Percentiles rank a stretch among this genome's conserved stretches.
These are phyloP conservation scores for Araneus ventricosus DNA, from an alignment of 1,140 invertebrate genomes.

Conservation along the genomic window DNA sequence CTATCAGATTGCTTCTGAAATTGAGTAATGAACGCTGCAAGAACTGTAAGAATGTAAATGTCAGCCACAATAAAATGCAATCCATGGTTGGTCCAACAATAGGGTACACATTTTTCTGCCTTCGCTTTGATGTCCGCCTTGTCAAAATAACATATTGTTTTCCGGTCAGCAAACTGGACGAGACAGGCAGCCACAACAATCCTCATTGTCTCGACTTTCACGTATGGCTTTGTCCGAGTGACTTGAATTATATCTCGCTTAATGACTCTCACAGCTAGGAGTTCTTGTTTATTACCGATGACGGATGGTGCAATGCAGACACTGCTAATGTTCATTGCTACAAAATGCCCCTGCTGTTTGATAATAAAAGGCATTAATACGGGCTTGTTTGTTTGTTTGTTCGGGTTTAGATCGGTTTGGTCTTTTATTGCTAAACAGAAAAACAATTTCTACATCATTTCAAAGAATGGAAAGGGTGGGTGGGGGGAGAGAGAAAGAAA, in stretches of 20 bases:
- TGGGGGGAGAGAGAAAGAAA: too few species aligned
- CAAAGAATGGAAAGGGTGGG: too few species aligned
- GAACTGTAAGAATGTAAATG: slow-evolving; percentile 6
- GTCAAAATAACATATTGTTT: slow-evolving; percentile 35
- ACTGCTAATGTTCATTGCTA: not conserved
- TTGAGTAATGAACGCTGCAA: not conserved
- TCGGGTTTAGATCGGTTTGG: not conserved
- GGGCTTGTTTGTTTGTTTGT: not conserved
- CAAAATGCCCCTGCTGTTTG: not conserved
- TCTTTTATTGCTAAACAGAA: too few species aligned
- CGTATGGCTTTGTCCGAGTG: slow-evolving; percentile 5
- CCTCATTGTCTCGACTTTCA: slow-evolving; percentile 32
- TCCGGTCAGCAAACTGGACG: slow-evolving; percentile 31
- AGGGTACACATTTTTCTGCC: not conserved
- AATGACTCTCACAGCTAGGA: not conserved
- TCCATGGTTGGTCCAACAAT: slow-evolving; percentile 8
- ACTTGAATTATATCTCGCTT: slow-evolving; percentile 14
- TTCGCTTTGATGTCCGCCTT: not conserved
- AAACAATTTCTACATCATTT: too few species aligned
- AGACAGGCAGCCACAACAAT: slow-evolving; percentile 3
- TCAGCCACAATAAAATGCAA: not conserved
- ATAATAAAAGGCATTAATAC: not conserved
- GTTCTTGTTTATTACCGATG: slow-evolving; percentile 3
- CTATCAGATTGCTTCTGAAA: not conserved
- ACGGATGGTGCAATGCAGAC: not conserved